Base-by-base conservation (phyloP, 2,797 vertebrate species). In the Odontamblyopus rebecca region DNA sequence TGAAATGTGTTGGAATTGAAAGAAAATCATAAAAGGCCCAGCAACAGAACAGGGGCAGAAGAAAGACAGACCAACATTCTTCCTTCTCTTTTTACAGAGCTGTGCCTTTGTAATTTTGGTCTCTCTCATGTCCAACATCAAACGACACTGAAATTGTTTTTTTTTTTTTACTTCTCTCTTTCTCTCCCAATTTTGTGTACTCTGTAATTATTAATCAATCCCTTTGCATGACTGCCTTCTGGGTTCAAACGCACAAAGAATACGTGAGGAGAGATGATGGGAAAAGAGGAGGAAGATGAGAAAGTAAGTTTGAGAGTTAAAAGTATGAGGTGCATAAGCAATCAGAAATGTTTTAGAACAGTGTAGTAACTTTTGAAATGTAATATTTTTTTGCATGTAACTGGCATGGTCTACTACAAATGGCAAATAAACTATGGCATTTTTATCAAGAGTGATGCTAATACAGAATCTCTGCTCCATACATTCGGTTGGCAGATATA, bases 141-240 rank as follows among this genome's bases (percentile, higher is more conserved):
- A 95, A 95, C 88, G 81, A 85, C 88, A 87, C 86, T 89, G 86
- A 93, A 87, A 90, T 87, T 77, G 80, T 93, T 85, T 87, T 85
- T 86, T 32, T 2, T 32, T 32, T 67, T 61, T 61, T 32, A 69
- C 80, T 77, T 86, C 80, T 75, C 78, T 67, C 35, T 61, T 19
- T 69, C 80, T 77, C 75, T 77, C 82, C 81, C 80, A 85, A 84
- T 87, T 88, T 88, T 94, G 89, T 93, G 91, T 92, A 91, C 92
- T 93, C 92, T 93, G 89, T 93, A 93, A 94, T 94, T 94, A 94
- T 94, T 93, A 94, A 94, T 93, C 91, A 92, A 89, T 78, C 89
- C 87, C 35, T 72, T 86, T 89, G 89, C 89, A 91, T 81, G 84
- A 84, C 89, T 90, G 91, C 85, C 90, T 93, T 86, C 89, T 80